A percentile compares a stretch with the other conserved stretches of the same genome.
Evolutionary conservation across 2,888 invertebrate species (phyloP).

Genomic region (Epinotia nisella): DNA sequence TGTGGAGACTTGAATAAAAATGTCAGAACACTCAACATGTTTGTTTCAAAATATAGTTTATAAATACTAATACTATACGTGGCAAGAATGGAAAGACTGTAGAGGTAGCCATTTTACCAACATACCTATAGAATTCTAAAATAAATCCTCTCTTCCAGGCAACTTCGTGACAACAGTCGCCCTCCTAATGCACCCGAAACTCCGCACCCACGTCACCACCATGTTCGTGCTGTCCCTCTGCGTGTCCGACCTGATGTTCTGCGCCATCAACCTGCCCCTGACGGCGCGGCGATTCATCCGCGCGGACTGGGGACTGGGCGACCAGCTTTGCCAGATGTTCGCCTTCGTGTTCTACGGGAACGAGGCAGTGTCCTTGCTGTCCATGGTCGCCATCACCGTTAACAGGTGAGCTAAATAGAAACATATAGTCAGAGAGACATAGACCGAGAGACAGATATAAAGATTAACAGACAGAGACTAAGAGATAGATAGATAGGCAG

Average conservation of each 20-base stretch:
- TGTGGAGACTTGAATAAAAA: too few relatives aligned
- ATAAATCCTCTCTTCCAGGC: slow-evolving; percentile 85
- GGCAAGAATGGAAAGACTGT: too few relatives aligned
- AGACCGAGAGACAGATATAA: too few relatives aligned
- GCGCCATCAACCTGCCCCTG: slow-evolving; percentile 92
- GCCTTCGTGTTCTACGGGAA: slow-evolving; percentile 96
- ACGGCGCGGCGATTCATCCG: slow-evolving; percentile 93
- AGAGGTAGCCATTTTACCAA: background rate
- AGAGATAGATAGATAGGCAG: too few relatives aligned
- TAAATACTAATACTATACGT: too few relatives aligned
- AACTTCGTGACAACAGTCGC: slow-evolving; percentile 93
- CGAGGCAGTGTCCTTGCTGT: slow-evolving; percentile 93
- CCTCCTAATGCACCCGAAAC: slow-evolving; percentile 90
- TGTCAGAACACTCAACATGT: too few relatives aligned
- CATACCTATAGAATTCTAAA: background rate
- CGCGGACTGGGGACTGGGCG: slow-evolving; percentile 92
- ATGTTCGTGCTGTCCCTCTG: slow-evolving; percentile 94
- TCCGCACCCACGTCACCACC: slow-evolving; percentile 93
- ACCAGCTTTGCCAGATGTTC: slow-evolving; percentile 91
- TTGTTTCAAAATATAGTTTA: too few relatives aligned
- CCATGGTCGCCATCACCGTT: slow-evolving; percentile 95
- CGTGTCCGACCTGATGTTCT: slow-evolving; percentile 93
- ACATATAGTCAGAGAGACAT: too few relatives aligned
- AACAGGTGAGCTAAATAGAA: slow-evolving; percentile 86
- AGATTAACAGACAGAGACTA: too few relatives aligned